Evolutionary conservation across 2,888 invertebrate genomes (phyloP).

Genomic region (Kryphioiulus occultus): DNA sequence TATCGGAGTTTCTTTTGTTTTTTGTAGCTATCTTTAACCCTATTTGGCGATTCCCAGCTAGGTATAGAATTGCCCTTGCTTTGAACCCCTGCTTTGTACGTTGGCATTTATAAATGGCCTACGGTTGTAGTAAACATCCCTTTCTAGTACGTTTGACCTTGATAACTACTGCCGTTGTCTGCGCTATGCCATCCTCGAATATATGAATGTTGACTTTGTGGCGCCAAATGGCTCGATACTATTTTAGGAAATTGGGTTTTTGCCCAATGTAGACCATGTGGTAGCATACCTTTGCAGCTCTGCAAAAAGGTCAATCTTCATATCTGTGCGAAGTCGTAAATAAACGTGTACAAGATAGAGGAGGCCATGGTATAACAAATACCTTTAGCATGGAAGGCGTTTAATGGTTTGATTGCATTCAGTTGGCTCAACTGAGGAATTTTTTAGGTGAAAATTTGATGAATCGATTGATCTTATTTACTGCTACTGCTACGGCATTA

Average conservation of each 20-base stretch:
- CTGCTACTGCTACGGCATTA: background rate
- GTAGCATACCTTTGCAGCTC: background rate
- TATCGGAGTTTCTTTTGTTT: background rate
- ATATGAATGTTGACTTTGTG: background rate
- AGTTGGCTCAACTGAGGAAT: background rate
- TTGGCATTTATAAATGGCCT: background rate
- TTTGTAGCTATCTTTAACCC: background rate
- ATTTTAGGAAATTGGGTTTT: background rate
- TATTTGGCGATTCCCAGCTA: background rate
- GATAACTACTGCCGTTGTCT: background rate
- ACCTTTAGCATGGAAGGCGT: background rate
- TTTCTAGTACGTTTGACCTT: conserved; percentile 2
- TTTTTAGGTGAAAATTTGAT: background rate
- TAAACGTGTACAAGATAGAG: background rate
- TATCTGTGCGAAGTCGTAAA: background rate
- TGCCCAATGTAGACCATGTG: background rate
- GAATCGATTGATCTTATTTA: background rate
- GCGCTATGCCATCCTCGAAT: background rate
- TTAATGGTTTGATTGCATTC: background rate
- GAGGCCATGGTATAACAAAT: no score
- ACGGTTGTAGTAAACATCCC: background rate
- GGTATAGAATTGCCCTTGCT: background rate
- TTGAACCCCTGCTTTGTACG: background rate
- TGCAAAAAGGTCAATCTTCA: background rate
- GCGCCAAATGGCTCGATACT: background rate